A percentile compares a stretch with the other conserved stretches of the same genome.
Evolutionary conservation across 2,113 vertebrate genomes (phyloP).

Genomic region (Calcarius ornatus): DNA sequence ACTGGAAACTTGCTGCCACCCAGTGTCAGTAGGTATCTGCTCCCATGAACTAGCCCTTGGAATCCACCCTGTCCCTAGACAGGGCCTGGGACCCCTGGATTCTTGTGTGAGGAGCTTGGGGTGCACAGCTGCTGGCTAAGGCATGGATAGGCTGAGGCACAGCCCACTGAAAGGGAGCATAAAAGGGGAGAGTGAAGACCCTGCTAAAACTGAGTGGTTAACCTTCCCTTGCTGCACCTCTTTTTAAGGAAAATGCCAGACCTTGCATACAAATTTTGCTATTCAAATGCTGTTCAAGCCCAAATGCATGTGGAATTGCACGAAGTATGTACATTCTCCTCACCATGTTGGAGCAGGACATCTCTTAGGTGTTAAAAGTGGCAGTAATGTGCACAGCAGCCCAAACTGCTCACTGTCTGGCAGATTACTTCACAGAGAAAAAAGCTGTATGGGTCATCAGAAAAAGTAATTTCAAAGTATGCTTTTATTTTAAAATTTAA

Average conservation of each 20-base stretch:
- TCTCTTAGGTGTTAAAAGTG: neutral
- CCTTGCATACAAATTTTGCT: neutral
- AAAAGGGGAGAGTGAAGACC: neutral
- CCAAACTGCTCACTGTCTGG: too few species aligned
- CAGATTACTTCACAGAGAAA: neutral
- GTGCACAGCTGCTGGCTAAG: accelerated
- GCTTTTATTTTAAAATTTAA: neutral
- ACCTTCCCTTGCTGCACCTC: neutral
- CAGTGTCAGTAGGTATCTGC: neutral
- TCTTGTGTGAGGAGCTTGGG: accelerated
- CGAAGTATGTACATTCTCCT: neutral
- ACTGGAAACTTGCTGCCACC: neutral
- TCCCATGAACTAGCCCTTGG: accelerated
- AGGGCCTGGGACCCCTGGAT: accelerated
- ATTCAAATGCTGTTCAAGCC: neutral
- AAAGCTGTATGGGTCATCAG: neutral
- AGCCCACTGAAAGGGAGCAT: neutral
- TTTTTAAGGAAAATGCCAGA: neutral
- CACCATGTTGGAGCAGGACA: accelerated
- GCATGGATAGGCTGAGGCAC: accelerated
- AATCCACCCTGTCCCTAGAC: accelerated
- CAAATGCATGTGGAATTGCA: neutral
- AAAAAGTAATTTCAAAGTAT: neutral
- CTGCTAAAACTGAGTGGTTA: neutral
- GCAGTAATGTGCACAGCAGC: neutral